A percentile compares a stretch with the other conserved stretches of the same genome.
These are phyloP conservation scores for Beroe forskalii DNA, from an alignment of 37 sponge, comb jelly and placozoan species.

Conservation along the genomic window DNA sequence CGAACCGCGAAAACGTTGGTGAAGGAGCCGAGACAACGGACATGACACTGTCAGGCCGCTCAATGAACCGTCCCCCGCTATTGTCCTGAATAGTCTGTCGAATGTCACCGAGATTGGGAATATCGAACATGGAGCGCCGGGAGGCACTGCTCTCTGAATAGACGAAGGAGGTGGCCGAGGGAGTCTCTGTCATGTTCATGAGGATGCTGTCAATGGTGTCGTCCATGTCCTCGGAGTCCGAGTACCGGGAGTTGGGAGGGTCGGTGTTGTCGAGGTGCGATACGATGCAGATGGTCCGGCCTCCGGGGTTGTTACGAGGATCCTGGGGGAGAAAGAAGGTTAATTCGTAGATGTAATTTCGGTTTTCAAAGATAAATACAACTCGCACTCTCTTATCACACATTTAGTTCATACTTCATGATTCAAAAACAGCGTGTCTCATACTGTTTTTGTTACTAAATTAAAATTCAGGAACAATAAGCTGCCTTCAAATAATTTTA, in stretches of 20 bases:
- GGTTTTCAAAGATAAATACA: too few species aligned
- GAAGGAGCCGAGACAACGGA: constrained; percentile 56
- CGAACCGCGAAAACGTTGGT: constrained; percentile 40
- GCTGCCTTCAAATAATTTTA: too few species aligned
- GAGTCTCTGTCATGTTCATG: neutral
- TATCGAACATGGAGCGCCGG: constrained; percentile 45
- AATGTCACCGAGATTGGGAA: neutral
- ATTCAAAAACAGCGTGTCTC: too few species aligned
- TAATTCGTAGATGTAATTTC: too few species aligned
- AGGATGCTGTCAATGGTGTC: constrained; percentile 53
- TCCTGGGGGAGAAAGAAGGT: constrained; percentile 16
- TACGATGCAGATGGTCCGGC: constrained; percentile 59
- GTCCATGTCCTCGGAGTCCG: constrained; percentile 10
- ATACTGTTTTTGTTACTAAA: too few species aligned
- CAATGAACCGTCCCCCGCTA: constrained; percentile 32
- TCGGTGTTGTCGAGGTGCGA: neutral
- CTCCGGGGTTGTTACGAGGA: constrained; percentile 23
- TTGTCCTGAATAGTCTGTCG: neutral
- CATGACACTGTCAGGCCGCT: constrained; percentile 37
- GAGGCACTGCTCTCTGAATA: neutral
- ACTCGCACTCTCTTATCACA: too few species aligned
- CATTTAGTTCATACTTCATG: too few species aligned
- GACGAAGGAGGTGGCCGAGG: neutral
- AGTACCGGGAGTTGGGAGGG: neutral
- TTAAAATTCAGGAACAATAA: too few species aligned